Evolutionary conservation across 2,888 invertebrate genomes (phyloP), one percentile per base, ranked within the genome.

Genomic region (Entomobrya multifasciata): DNA sequence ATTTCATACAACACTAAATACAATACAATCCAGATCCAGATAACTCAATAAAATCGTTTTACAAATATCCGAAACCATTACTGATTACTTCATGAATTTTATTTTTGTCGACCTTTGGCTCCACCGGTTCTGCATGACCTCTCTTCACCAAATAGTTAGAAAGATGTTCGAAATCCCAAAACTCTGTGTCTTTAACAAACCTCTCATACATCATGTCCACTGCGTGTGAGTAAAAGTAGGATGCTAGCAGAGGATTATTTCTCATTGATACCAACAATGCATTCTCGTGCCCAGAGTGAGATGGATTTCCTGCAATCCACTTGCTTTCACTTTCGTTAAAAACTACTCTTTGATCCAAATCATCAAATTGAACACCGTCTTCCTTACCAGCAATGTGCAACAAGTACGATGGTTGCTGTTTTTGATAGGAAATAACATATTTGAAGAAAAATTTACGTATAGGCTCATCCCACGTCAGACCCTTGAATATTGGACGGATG

Each of bases 121-220:
- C 30, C 1, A 27, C 30, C 20, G 20, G n/a, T 2, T 6, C 13
- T 0, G 62, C 65, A 49, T 79, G 13, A 11, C 67, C 52, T 65
- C 52, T 79, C 2, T 52, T n/a, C 0, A 79, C 17, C 11, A 79
- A 67, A 20, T 27, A 79, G 0, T 79, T 44, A 11, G 65, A 65
- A 8, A 79, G 11, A n/a, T 65, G 27, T 27, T 65, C 67, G 52
- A 65, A 79, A 2, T 52, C 20, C 65, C 65, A 65, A 67, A 67
- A 67, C n/a, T 49, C 5, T 6, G 15, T 0, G 0, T n/a, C 15
- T 1, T 36, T n/a, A 0, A 65, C 79, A 17, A 8, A 47, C 0
- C 49, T 30, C 36, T 79, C 79, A 36, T 79, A 79, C 10, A 30
- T 30, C 1, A 80, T 80, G 10, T n/a, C 4, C n/a, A 70, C 70